These are phyloP conservation scores for Hephaestus fuliginosus DNA, from an alignment of 2,797 vertebrate species.

Conservation along the genomic window DNA sequence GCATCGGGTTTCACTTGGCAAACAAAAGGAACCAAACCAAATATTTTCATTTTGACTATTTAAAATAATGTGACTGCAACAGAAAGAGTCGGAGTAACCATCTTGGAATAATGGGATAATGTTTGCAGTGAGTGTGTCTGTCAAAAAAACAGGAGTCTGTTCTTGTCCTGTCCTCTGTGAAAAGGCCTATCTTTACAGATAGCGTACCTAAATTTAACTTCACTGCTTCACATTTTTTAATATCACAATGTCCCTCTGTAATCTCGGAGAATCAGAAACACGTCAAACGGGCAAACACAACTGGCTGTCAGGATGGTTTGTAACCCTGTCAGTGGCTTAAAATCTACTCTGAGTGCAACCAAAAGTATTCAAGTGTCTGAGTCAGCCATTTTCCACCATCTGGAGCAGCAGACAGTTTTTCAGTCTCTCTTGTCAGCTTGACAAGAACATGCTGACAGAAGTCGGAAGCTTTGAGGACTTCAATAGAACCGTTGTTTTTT, in stretches of 20 bases:
- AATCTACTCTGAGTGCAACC: conserved; percentile 10
- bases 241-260: neutral
- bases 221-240: neutral
- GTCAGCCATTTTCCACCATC: conserved; percentile 48
- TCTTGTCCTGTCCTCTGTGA: neutral
- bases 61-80: too few species aligned
- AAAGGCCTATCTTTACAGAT: neutral
- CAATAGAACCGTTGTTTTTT: conserved; percentile 4
- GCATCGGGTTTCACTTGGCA: neutral
- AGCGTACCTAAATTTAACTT: too few species aligned
- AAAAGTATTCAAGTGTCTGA: conserved; percentile 30
- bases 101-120: neutral
- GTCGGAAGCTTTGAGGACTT: conserved; percentile 35
- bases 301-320: conserved; percentile 18
- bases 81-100: neutral
- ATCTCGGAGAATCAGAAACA: neutral
- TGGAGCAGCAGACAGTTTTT: conserved; percentile 39
- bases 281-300: neutral
- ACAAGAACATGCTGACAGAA: conserved; percentile 38
- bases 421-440: conserved; percentile 33
- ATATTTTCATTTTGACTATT: too few species aligned
- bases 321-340: conserved; percentile 24
- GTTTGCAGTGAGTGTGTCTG: neutral
- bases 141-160: too few species aligned
- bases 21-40: neutral